Conservation (phyloP, 2,797 vertebrate species). For the Gastrophryne carolinensis region DNA sequence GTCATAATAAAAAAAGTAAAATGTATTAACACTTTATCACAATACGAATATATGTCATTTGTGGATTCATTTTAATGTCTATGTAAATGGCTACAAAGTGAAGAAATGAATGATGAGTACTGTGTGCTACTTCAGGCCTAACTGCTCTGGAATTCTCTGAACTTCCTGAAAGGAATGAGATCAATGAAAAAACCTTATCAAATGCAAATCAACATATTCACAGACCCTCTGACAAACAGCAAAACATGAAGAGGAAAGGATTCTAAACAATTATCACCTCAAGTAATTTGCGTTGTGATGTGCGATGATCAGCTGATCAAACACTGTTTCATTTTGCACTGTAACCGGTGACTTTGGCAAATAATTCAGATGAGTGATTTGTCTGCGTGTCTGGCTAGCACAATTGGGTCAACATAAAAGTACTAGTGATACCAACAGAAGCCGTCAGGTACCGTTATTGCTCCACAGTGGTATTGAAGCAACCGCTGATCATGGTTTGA, state of each 20-base stretch:
- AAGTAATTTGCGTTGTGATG: not conserved
- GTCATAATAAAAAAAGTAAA: too few relatives aligned
- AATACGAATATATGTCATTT: too few relatives aligned
- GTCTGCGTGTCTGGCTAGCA: slow-evolving; percentile 15
- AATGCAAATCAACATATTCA: not conserved
- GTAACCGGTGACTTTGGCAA: slow-evolving; percentile 16
- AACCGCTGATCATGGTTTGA: not conserved
- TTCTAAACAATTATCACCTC: slow-evolving; percentile 18
- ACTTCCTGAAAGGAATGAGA: not conserved
- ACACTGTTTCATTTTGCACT: slow-evolving; percentile 28
- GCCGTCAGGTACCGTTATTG: not conserved
- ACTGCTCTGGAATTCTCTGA: not conserved
- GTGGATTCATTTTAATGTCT: too few relatives aligned
- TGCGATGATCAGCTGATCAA: slow-evolving; percentile 37
- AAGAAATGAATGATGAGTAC: too few relatives aligned
- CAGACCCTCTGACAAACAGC: not conserved
- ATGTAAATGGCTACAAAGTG: too few relatives aligned
- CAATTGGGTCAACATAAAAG: slow-evolving; percentile 41
- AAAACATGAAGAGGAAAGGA: not conserved
- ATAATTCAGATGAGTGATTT: slow-evolving; percentile 13
- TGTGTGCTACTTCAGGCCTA: too few relatives aligned
- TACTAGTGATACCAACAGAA: not conserved
- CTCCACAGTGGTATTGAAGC: not conserved
- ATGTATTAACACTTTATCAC: too few relatives aligned
- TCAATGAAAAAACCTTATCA: not conserved